phyloP scores from a whole-genome alignment of 2,888 invertebrate genomes.

The Machimus rusticus region DNA sequence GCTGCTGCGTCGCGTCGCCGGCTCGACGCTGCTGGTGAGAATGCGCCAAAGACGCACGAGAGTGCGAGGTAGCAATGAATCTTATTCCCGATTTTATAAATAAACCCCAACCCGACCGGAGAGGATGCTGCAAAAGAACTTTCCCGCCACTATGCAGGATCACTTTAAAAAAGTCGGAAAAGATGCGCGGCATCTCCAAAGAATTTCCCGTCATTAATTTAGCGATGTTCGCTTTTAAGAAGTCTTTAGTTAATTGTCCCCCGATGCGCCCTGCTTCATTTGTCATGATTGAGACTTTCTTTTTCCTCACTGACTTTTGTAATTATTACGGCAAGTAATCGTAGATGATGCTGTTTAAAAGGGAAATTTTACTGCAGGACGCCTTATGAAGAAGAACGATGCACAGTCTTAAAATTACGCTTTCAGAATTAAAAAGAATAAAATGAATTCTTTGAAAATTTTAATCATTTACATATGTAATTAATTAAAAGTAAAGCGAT shows the following conservation, averaged over 20 bases:
- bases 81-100: slow-evolving; percentile 35
- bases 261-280: slow-evolving; percentile 20
- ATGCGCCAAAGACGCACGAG: not conserved
- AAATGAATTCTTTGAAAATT: too few relatives aligned
- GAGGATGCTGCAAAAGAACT: not conserved
- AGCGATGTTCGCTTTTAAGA: slow-evolving; percentile 41
- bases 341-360: not conserved
- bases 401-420: too few relatives aligned
- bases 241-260: slow-evolving; percentile 45
- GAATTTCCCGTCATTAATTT: slow-evolving; percentile 46
- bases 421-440: too few relatives aligned
- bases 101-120: slow-evolving; percentile 32
- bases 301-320: not conserved
- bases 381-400: too few relatives aligned
- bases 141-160: slow-evolving; percentile 7
- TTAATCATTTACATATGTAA: too few relatives aligned
- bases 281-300: slow-evolving; percentile 9
- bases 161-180: slow-evolving; percentile 19
- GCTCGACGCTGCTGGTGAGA: not conserved
- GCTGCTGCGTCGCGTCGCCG: not conserved
- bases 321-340: not conserved
- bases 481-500: too few relatives aligned
- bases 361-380: not conserved
- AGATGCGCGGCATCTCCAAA: slow-evolving; percentile 43
- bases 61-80: slow-evolving; percentile 30